phyloP scores from a whole-genome alignment of 2,888 invertebrate species.

The Drosophila birchii region DNA sequence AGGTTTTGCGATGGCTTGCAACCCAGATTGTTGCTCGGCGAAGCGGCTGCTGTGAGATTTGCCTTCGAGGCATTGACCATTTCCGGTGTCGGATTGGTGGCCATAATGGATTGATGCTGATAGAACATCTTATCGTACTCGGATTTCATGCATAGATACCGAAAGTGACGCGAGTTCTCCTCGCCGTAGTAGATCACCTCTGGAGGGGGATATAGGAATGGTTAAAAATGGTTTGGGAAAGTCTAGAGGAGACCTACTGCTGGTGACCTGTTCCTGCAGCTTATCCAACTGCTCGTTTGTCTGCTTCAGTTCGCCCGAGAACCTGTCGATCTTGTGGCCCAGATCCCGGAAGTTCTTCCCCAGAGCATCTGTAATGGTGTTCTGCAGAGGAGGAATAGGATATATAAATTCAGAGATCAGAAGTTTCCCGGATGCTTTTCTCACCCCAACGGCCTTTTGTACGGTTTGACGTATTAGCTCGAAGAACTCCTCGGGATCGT shows the following conservation, averaged over 20 bases:
- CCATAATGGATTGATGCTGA: conserved; percentile 79
- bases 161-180: conserved; percentile 83
- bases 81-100: conserved; percentile 45
- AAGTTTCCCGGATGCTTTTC: background rate
- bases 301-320: conserved; percentile 71
- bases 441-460: conserved; percentile 79
- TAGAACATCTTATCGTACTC: conserved; percentile 85
- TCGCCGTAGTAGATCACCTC: conserved; percentile 83
- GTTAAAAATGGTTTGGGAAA: background rate
- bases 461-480: conserved; percentile 81
- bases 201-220: conserved; percentile 31
- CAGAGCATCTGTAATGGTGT: conserved; percentile 76
- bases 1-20: background rate
- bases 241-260: conserved; percentile 67
- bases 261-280: conserved; percentile 73
- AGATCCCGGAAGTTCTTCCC: conserved; percentile 80
- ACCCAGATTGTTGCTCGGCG: background rate
- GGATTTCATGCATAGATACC: conserved; percentile 84
- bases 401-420: rapidly evolving
- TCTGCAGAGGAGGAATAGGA: conserved; percentile 58
- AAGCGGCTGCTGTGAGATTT: conserved; percentile 10
- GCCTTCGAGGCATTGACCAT: conserved; percentile 22
- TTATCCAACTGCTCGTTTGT: conserved; percentile 73
- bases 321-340: conserved; percentile 75
- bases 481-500: conserved; percentile 83